These are phyloP conservation scores for Pelobates fuscus DNA, from an alignment of 2,113 vertebrate genomes.

Conservation along the genomic window DNA sequence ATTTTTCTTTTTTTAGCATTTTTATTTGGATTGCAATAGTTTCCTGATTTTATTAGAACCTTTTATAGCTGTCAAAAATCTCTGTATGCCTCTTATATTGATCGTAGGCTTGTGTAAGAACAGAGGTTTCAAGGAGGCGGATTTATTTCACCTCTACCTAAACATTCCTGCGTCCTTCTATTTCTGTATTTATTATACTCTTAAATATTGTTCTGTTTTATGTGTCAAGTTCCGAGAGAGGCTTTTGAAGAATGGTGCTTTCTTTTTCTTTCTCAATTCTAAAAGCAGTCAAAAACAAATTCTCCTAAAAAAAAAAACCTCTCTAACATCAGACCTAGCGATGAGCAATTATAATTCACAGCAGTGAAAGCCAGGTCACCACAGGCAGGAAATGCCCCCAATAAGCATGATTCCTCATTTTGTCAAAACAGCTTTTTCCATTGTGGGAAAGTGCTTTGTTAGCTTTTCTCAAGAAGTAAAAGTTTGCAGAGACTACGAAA, in stretches of 20 bases:
- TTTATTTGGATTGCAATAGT: too few relatives aligned
- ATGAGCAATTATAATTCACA: slow-evolving; percentile 64
- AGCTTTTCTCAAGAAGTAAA: slow-evolving; percentile 62
- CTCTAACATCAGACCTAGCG: slow-evolving; percentile 51
- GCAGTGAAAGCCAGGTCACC: slow-evolving; percentile 58
- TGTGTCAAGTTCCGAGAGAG: slow-evolving; percentile 19
- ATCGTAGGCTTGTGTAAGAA: slow-evolving; percentile 16
- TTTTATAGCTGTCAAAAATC: slow-evolving; percentile 54
- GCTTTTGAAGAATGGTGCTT: slow-evolving; percentile 45
- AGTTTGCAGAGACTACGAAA: slow-evolving; percentile 59
- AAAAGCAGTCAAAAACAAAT: slow-evolving; percentile 13
- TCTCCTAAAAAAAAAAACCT: too few relatives aligned
- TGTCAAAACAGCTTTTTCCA: slow-evolving; percentile 63
- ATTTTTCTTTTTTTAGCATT: too few relatives aligned
- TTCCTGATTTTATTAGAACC: too few relatives aligned
- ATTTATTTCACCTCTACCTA: slow-evolving; percentile 51
- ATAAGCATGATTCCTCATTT: slow-evolving; percentile 65
- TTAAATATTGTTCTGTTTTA: slow-evolving; percentile 33
- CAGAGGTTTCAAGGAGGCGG: slow-evolving; percentile 19
- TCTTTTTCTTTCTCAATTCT: neutral
- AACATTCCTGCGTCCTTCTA: slow-evolving; percentile 32
- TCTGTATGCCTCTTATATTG: slow-evolving; percentile 50
- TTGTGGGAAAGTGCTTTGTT: slow-evolving; percentile 61
- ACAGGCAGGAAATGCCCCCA: slow-evolving; percentile 62
- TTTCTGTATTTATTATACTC: slow-evolving; percentile 34